phyloP scores from a whole-genome alignment of 1,140 invertebrate genomes.

The Caerostris extrusa region DNA sequence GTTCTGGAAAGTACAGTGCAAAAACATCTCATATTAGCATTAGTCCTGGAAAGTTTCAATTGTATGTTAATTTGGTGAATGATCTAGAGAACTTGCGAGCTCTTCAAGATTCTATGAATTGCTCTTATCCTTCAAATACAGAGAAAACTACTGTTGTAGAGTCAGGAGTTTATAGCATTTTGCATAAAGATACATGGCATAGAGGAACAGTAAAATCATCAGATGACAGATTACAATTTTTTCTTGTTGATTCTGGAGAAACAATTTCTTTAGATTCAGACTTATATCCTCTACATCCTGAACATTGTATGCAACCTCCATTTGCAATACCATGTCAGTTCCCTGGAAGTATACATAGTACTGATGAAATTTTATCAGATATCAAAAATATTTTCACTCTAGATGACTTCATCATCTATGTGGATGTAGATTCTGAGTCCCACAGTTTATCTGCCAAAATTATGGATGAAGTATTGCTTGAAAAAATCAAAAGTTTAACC shows the following conservation, averaged over 20 bases:
- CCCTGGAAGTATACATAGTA: background rate
- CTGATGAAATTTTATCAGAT: background rate
- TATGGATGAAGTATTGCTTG: background rate
- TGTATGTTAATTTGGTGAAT: constrained; percentile 30
- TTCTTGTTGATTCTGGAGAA: constrained; percentile 58
- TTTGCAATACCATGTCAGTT: constrained; percentile 58
- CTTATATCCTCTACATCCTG: constrained; percentile 48
- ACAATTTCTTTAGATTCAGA: background rate
- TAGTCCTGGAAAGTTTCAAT: background rate
- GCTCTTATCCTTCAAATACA: constrained; percentile 1
- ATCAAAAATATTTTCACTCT: background rate
- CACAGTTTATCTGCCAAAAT: background rate
- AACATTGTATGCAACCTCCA: constrained; percentile 55
- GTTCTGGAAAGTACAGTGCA: constrained; percentile 12
- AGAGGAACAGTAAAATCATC: constrained; percentile 6
- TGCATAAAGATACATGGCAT: constrained; percentile 31
- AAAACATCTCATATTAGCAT: background rate
- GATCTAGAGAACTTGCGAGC: background rate
- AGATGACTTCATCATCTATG: background rate
- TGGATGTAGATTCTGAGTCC: background rate
- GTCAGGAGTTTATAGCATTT: constrained; percentile 11
- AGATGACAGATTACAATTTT: background rate
- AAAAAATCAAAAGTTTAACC: background rate
- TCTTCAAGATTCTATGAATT: constrained; percentile 31
- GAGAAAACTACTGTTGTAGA: background rate